These are phyloP conservation scores for Dicranocentrus wangi DNA, from an alignment of 2,888 invertebrate species.

Conservation along the genomic window DNA sequence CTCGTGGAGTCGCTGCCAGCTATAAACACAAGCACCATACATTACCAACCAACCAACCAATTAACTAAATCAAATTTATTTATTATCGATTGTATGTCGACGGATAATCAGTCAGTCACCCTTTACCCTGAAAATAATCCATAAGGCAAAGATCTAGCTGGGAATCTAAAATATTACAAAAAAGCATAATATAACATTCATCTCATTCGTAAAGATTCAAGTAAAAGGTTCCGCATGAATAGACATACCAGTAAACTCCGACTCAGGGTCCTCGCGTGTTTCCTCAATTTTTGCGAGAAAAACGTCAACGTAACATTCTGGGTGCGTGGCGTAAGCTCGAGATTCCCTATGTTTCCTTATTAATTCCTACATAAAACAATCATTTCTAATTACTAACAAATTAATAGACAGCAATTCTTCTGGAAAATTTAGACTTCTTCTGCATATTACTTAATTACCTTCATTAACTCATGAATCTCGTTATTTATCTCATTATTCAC, in stretches of 20 bases:
- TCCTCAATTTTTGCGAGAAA: constrained; percentile 52
- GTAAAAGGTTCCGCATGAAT: not conserved
- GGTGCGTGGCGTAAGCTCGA: constrained; percentile 10
- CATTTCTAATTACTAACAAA: too few species aligned
- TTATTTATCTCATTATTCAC: too few species aligned
- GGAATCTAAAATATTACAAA: constrained; percentile 23
- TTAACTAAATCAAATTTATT: too few species aligned
- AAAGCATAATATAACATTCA: too few species aligned
- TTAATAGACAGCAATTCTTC: too few species aligned
- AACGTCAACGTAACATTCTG: constrained; percentile 34
- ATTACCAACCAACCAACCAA: not conserved
- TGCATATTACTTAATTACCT: not conserved
- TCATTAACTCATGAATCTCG: not conserved
- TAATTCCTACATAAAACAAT: too few species aligned
- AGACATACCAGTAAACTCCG: constrained; percentile 26
- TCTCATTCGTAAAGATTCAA: too few species aligned
- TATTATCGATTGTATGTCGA: too few species aligned
- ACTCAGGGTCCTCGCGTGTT: not conserved
- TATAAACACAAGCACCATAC: not conserved
- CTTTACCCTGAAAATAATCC: not conserved
- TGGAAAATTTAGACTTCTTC: not conserved
- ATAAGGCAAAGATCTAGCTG: not conserved
- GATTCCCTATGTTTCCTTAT: constrained; percentile 22
- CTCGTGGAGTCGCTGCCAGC: constrained; percentile 71
- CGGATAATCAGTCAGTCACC: too few species aligned